Base-by-base conservation (phyloP, 2,888 invertebrate species). In the Thymelicus sylvestris region DNA sequence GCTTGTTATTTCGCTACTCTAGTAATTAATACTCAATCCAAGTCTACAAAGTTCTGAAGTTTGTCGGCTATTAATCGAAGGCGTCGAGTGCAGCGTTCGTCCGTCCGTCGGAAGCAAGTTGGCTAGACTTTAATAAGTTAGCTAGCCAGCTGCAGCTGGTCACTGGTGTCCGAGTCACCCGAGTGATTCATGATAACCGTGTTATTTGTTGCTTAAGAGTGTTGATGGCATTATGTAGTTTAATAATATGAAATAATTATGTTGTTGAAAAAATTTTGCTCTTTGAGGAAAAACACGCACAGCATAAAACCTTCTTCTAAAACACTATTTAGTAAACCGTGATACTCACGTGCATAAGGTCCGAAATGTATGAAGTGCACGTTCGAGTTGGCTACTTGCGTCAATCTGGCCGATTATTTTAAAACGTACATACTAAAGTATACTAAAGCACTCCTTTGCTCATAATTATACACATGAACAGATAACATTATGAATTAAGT, bases 11-110 rank as follows among this genome's bases (percentile, higher is more conserved):
- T 44, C 41, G n/a, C 8, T 50, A 39, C 12, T 8, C 12, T 41
- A 12, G 39, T 31, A 62, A 41, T n/a, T 50, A 13, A 52, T 55
- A 61, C 62, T 55, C 41, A 68, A 68, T 68, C 62, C 55, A 52
- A 68, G 55, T 68, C 60, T 60, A 38, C 6, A 62, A 19, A 62
- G 61, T 60, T 41, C 15, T 60, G 59, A 59, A 59, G 39, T 59
- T 59, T 13, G 60, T 41, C 41, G 60, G 60, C 41, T 41, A 60
- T 60, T 60, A 60, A 60, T 60, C 60, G 60, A 60, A 60, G 41
- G 6, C 31, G 31, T 60, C 60, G 60, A 60, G 15, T 60, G 60
- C 60, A 60, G 41, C 59, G 31, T 31, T 3, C 44, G 60, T 60
- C 60, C 41, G 59, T 59, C 57, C 57, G 39, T n/a, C 15, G 41